A percentile compares a stretch with the other conserved stretches of the same genome.
These are phyloP conservation scores for Myopa tessellatipennis DNA, from an alignment of 2,888 invertebrate species.

Conservation along the genomic window DNA sequence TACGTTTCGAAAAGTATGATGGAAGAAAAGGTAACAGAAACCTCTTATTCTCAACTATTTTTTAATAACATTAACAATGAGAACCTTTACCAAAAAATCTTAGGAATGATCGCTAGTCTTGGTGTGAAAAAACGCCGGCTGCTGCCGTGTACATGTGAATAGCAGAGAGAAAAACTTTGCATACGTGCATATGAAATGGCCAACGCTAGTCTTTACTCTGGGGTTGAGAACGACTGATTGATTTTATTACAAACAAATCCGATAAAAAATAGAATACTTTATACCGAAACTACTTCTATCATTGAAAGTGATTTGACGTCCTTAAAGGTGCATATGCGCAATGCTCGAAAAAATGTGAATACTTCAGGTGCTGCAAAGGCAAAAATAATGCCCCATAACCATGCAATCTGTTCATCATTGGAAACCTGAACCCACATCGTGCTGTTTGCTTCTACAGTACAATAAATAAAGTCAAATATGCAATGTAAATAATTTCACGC, in stretches of 20 bases:
- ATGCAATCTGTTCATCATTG: conserved; percentile 75
- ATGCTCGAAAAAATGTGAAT: conserved; percentile 77
- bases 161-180: too few relatives aligned
- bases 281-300: conserved; percentile 72
- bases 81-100: too few relatives aligned
- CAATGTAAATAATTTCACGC: not conserved
- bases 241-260: not conserved
- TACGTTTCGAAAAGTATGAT: too few relatives aligned
- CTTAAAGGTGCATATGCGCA: conserved; percentile 81
- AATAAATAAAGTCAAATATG: not conserved
- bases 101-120: too few relatives aligned
- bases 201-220: too few relatives aligned
- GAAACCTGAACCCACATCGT: conserved; percentile 63
- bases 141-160: too few relatives aligned
- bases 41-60: too few relatives aligned
- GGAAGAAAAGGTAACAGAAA: too few relatives aligned
- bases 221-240: too few relatives aligned
- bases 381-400: conserved; percentile 85
- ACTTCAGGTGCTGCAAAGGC: conserved; percentile 82
- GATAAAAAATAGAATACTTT: not conserved
- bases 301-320: conserved; percentile 72
- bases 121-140: too few relatives aligned
- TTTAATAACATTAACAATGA: too few relatives aligned
- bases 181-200: too few relatives aligned
- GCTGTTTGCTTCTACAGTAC: not conserved